Evolutionary conservation across 1,140 invertebrate species (phyloP).

Genomic region (Zaprionus inermis): DNA sequence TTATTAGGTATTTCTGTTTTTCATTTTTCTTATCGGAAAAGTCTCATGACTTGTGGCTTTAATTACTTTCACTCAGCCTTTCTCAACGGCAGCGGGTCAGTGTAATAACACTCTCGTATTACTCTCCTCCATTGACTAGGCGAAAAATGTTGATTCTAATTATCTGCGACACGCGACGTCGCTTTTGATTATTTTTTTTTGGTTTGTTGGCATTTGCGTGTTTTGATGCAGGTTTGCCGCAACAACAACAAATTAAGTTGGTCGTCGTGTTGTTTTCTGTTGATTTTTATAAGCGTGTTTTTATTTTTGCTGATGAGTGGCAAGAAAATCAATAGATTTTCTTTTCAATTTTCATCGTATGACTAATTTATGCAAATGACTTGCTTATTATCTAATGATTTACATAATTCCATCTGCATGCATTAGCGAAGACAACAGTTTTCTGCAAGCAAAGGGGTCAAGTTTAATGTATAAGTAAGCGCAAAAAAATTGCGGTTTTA

Average conservation of each 20-base stretch:
- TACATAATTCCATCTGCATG: constrained; percentile 25
- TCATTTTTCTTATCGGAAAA: constrained; percentile 24
- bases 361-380: constrained; percentile 9
- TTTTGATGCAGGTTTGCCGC: constrained; percentile 46
- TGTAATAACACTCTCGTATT: constrained; percentile 35
- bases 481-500: constrained; percentile 49
- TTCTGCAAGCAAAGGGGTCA: constrained; percentile 54
- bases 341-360: background rate
- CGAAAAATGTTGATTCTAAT: constrained; percentile 68
- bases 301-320: constrained; percentile 13
- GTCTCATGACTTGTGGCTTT: constrained; percentile 66
- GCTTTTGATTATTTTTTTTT: constrained; percentile 56
- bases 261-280: constrained; percentile 28
- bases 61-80: constrained; percentile 77
- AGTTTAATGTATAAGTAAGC: constrained; percentile 59
- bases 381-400: constrained; percentile 13
- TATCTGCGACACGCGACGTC: constrained; percentile 69
- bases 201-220: constrained; percentile 26
- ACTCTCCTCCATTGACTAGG: constrained; percentile 34
- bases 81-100: constrained; percentile 45
- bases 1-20: constrained; percentile 48
- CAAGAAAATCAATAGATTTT: constrained; percentile 47
- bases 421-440: constrained; percentile 12
- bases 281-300: constrained; percentile 23
- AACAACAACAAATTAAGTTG: constrained; percentile 41